Base-by-base conservation (phyloP, 2,888 invertebrate species). In the Hypsopygia costalis region DNA sequence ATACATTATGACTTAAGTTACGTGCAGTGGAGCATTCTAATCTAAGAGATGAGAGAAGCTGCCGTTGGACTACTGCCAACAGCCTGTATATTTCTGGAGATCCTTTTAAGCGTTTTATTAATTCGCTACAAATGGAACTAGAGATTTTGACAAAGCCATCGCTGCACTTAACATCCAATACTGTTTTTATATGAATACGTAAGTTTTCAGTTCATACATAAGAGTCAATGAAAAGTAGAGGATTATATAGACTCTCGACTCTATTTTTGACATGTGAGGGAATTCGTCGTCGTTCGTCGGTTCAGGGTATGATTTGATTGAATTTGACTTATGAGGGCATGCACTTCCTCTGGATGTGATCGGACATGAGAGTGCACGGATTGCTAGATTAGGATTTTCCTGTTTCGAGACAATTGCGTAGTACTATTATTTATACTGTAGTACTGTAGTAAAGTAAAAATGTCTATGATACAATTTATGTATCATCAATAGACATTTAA, bases 31-130 rank as follows among this genome's bases (percentile, higher is more conserved):
- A 49, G 51, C 47, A 57, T 69, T 69, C 69, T 71, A 71, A 69
- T 67, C 62, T 58, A 63, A 66, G 67, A 75, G 68, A 70, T 74
- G 76, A 74, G 59, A 63, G 69, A 63, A 55, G 16, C 16, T 16
- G 51, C 51, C 49, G 9, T 48, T 78, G 82, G 88, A 79, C 43
- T 35, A 34, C 1, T 56, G 80, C 82, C 81, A 81, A 64, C 52
- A 43, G 46, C 58, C 44, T 48, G 73, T 65, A 60, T 87, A 88
- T 87, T 88, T 86, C 71, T 72, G 77, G 76, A 75, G 59, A 73
- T 74, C 77, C 83, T 86, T 86, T 83, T 75, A 80, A 69, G 71
- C 66, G 78, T 87, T 85, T 87, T 87, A 86, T 87, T 86, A 81
- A 83, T 80, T 78, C 79, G 70, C 70, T 69, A 69, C 75, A 58